These are phyloP conservation scores for Litocranius walleri DNA, from an alignment of 2,113 vertebrate genomes.

Conservation along the genomic window DNA sequence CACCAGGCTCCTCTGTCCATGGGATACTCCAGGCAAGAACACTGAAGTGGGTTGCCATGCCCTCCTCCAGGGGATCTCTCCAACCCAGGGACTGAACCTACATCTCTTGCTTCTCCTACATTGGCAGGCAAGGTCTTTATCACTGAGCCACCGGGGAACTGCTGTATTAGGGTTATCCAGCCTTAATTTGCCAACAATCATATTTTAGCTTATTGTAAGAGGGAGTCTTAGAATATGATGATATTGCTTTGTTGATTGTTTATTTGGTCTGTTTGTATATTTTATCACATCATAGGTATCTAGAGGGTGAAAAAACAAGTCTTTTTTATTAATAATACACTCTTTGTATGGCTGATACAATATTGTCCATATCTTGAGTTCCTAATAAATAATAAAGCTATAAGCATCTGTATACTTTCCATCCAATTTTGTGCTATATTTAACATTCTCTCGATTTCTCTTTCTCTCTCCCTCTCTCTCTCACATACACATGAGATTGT, in stretches of 20 bases:
- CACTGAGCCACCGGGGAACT: background rate
- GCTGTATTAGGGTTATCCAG: background rate
- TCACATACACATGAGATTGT: background rate
- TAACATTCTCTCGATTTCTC: background rate
- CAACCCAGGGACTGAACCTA: background rate
- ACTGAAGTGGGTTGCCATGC: background rate
- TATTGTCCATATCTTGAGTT: background rate
- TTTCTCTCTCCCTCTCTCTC: background rate
- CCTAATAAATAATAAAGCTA: background rate
- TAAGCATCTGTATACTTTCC: background rate
- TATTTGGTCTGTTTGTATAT: conserved; percentile 8
- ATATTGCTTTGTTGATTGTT: background rate
- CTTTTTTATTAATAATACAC: background rate
- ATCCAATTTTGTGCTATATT: background rate
- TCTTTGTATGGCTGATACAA: background rate
- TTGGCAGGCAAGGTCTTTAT: background rate
- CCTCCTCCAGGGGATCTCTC: background rate
- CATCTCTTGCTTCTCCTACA: background rate
- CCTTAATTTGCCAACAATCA: background rate
- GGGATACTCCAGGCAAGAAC: background rate
- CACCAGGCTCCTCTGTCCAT: background rate
- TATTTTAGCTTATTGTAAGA: background rate
- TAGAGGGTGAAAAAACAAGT: background rate
- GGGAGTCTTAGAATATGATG: background rate
- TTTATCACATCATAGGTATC: background rate